phyloP scores from a whole-genome alignment of 2,888 invertebrate species.

The Lacanobia oleracea region DNA sequence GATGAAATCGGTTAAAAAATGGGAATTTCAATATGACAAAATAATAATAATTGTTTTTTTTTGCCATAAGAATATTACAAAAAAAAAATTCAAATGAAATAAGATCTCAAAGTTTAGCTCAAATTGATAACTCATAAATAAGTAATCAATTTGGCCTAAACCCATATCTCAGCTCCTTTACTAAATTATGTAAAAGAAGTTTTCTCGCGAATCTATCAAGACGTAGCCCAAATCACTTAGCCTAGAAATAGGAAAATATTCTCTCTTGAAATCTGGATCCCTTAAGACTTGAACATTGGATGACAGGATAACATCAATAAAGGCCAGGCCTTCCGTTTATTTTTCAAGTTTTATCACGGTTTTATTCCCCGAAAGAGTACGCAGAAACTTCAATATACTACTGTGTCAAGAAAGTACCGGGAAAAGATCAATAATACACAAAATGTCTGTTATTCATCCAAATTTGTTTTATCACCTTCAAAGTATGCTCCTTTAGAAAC shows the following conservation, averaged over 20 bases:
- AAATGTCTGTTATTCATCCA: too few species aligned
- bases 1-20: too few species aligned
- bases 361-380: not conserved
- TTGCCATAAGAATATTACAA: too few species aligned
- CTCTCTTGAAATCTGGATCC: conserved; percentile 14
- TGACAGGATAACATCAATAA: conserved; percentile 21
- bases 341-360: not conserved
- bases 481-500: too few species aligned
- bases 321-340: conserved; percentile 9
- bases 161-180: conserved; percentile 1
- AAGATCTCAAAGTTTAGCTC: too few species aligned
- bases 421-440: too few species aligned
- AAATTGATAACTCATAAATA: conserved; percentile 20
- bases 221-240: conserved; percentile 32
- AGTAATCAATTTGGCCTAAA: not conserved
- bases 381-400: too few species aligned
- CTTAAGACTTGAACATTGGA: conserved; percentile 7
- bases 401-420: too few species aligned
- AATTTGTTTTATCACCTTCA: too few species aligned
- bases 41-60: too few species aligned
- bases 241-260: conserved; percentile 25
- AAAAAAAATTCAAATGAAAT: not conserved
- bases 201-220: conserved; percentile 37
- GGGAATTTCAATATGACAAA: too few species aligned
- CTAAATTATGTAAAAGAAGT: conserved; percentile 42